Evolutionary conservation across 2,113 vertebrate species (phyloP).

Genomic region (Cisticola juncidis): DNA sequence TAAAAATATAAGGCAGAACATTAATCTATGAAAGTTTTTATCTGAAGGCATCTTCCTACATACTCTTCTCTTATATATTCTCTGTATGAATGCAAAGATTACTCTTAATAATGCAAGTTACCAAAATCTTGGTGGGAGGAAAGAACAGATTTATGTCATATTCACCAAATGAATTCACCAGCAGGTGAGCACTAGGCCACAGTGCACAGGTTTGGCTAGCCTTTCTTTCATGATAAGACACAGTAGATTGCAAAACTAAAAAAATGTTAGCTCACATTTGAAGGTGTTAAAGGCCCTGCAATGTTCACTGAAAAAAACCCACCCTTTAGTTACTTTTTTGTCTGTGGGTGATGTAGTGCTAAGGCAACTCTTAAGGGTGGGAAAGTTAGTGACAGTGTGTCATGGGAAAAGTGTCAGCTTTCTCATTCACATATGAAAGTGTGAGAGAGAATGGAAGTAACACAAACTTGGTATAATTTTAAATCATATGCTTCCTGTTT

Average conservation of each 20-base stretch:
- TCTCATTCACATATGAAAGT: neutral
- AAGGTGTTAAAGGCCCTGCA: neutral
- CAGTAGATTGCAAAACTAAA: neutral
- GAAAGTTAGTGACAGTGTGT: neutral
- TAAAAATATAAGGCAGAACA: neutral
- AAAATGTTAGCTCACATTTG: neutral
- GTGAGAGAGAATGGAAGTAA: neutral
- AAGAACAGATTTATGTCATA: neutral
- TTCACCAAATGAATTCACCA: neutral
- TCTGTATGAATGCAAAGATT: neutral
- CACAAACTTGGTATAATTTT: neutral
- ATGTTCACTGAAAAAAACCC: neutral
- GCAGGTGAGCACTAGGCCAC: neutral
- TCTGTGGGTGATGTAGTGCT: neutral
- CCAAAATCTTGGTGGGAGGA: neutral
- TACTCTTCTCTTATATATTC: neutral
- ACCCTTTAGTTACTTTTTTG: neutral
- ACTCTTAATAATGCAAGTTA: neutral
- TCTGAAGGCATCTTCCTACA: neutral
- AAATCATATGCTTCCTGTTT: neutral
- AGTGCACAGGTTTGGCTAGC: neutral
- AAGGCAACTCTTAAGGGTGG: neutral
- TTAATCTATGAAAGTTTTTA: neutral
- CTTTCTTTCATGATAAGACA: neutral
- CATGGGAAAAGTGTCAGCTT: neutral